A percentile compares a stretch with the other conserved stretches of the same genome.
phyloP scores from a whole-genome alignment of 2,888 invertebrate genomes.

The Lepidochitona cinerea region DNA sequence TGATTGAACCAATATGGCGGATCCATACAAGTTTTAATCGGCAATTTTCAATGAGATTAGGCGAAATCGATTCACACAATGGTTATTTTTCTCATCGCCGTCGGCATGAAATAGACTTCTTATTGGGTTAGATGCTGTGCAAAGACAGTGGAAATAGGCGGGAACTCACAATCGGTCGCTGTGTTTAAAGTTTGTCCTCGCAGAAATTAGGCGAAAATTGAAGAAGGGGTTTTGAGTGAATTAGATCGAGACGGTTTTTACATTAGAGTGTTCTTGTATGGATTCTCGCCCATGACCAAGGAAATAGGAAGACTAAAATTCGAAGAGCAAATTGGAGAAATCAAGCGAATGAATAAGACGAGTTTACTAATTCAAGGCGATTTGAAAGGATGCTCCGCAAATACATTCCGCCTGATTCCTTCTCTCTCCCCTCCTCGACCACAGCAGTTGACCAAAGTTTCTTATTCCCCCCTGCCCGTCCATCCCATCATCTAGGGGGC shows the following conservation, averaged over 20 bases:
- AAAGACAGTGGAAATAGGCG: background rate
- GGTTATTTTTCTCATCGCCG: background rate
- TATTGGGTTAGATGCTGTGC: background rate
- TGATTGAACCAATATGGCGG: background rate
- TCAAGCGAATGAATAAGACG: background rate
- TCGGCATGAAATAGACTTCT: background rate
- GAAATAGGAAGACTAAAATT: background rate
- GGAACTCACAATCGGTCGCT: background rate
- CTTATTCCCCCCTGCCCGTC: too few species aligned
- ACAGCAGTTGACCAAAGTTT: too few species aligned
- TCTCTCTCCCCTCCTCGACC: too few species aligned
- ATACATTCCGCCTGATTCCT: background rate
- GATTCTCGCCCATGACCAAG: background rate
- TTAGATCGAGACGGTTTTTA: background rate
- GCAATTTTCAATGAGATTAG: background rate
- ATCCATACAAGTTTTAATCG: background rate
- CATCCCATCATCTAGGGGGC: too few species aligned
- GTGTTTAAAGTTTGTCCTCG: background rate
- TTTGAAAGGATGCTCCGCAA: background rate
- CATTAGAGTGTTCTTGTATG: background rate
- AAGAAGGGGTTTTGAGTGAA: background rate
- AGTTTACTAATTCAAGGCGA: background rate
- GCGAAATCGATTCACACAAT: background rate
- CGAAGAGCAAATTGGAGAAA: background rate
- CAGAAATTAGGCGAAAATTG: background rate